phyloP scores from a whole-genome alignment of 2,113 vertebrate genomes.

The Seriola aureovittata region DNA sequence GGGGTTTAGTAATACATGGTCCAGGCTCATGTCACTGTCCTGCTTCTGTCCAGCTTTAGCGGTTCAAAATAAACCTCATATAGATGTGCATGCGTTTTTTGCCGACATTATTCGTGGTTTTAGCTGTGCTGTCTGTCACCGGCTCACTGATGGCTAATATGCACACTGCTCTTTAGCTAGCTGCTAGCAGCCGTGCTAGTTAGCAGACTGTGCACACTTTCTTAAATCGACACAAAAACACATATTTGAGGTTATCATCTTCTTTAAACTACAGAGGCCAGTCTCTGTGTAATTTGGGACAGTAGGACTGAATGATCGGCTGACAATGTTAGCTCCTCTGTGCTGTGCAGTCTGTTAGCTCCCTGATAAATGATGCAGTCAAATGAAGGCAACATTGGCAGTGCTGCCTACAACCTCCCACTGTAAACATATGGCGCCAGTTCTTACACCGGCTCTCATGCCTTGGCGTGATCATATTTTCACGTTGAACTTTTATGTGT shows the following conservation, averaged over 20 bases:
- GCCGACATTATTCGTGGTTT: background rate
- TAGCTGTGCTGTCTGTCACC: background rate
- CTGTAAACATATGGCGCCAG: slow-evolving; percentile 66
- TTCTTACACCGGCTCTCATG: slow-evolving; percentile 11
- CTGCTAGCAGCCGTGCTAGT: slow-evolving; percentile 66
- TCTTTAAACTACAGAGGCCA: background rate
- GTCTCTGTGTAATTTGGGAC: background rate
- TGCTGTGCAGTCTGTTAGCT: slow-evolving; percentile 22
- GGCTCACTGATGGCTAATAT: slow-evolving; percentile 4
- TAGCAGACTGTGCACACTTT: slow-evolving; percentile 57
- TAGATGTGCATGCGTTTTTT: background rate
- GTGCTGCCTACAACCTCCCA: slow-evolving; percentile 31
- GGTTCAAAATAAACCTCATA: slow-evolving; percentile 52
- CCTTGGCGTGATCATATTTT: background rate
- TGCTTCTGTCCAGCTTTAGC: slow-evolving; percentile 63
- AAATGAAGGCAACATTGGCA: slow-evolving; percentile 47
- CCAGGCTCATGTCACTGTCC: slow-evolving; percentile 61
- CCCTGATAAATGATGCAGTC: slow-evolving; percentile 55
- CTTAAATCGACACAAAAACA: slow-evolving; percentile 18
- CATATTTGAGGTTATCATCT: background rate
- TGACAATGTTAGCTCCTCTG: background rate
- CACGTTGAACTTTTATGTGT: background rate
- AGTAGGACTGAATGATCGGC: fast-evolving
- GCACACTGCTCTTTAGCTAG: slow-evolving; percentile 51
- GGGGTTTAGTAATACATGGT: slow-evolving; percentile 70